Evolutionary conservation across 1,140 invertebrate genomes (phyloP), one percentile per base, ranked within the genome.

Genomic region (Halotydeus destructor): DNA sequence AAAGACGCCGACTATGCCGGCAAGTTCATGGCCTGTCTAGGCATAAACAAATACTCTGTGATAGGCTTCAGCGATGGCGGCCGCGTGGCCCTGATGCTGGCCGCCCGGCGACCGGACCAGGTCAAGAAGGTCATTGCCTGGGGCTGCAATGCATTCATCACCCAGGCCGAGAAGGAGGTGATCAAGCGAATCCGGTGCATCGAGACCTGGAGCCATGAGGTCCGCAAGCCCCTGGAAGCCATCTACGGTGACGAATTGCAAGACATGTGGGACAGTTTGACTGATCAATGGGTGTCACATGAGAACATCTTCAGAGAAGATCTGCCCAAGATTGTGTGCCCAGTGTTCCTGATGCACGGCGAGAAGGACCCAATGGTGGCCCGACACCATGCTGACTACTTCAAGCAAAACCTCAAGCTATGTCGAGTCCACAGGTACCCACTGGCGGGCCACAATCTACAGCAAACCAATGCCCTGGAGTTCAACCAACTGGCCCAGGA

Each of bases 1-100:
- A 9, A 35, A 12, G 45, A 46, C 37, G 45, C 42, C 2, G 23
- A 34, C 12, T 16, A 40, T 11, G 25, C 30, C 3, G 11, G 26
- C 5, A 19, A 35, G 16, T 31, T 46, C 11, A 46, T 46, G 45
- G 23, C 6, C 28, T 12, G 11, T 30, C 11, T 9, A 14, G 27
- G 16, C 22, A 11, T 32, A 3, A 48, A 72, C 18, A 46, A 46
- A 24, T 46, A 28, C 22, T 28, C 12, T 24, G 8, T 46, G 2
- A 16, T 46, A 9, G 45, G 45, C n/a, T 46, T 43, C 27, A 46
- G 45, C 30, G 45, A 46, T 37, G 41, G 45, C 12, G 33, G 40
- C 6, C 24, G 38, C 9, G 45, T 35, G 9, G 44, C 45, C 6
- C 23, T 46, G 4, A 32, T 30, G 21, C 18, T 46, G 18, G 43